Conservation (phyloP, 2,888 invertebrate genomes). For the Chloroclystis v-ata region DNA sequence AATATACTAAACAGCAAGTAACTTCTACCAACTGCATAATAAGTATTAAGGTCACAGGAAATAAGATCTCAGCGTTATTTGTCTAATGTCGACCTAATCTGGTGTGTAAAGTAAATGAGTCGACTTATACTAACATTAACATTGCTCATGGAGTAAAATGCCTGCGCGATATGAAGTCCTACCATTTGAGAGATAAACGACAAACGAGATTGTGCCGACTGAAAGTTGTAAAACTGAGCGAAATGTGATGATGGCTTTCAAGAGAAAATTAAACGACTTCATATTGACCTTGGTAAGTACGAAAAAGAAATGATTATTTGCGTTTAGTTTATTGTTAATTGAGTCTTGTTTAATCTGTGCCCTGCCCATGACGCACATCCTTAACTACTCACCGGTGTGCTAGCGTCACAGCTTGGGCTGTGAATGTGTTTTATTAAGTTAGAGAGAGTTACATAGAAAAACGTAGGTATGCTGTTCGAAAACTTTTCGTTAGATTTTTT, state of each 20-base stretch:
- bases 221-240: conserved; percentile 31
- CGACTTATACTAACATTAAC: conserved; percentile 58
- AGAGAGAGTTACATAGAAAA: no score
- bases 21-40: no score
- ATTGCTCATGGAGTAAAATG: conserved; percentile 52
- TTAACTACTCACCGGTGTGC: no score
- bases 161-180: conserved; percentile 37
- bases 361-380: no score
- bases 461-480: no score
- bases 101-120: conserved; percentile 53
- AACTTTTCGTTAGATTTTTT: no score
- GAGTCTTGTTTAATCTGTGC: no score
- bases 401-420: no score
- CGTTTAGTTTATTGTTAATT: no score
- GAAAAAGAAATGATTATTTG: background rate
- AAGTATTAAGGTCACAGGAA: conserved; percentile 52
- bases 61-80: conserved; percentile 66
- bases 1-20: no score
- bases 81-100: conserved; percentile 60
- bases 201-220: conserved; percentile 44
- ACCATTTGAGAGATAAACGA: conserved; percentile 56
- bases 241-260: conserved; percentile 54
- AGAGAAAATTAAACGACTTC: conserved; percentile 43
- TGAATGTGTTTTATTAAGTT: no score
- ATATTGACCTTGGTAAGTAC: conserved; percentile 48